Base-by-base conservation (phyloP, 2,797 vertebrate species). In the Thamnophis elegans region DNA sequence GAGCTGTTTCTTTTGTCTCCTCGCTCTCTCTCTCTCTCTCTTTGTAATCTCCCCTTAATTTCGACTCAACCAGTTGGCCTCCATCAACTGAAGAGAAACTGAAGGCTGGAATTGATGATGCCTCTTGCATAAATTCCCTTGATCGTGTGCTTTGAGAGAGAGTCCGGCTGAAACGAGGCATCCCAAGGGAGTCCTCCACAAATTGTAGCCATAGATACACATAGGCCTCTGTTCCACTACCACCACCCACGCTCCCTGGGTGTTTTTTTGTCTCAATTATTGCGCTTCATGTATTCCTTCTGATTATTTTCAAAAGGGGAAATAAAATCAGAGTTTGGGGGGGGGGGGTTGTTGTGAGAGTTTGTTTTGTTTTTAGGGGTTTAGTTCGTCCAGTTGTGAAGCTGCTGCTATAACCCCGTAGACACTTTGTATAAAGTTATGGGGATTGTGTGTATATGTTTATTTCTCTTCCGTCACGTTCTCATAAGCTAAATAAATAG, bases 21-120 rank as follows among this genome's bases (percentile, higher is more conserved):
- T 62, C 47, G 10, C 42, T 88, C 22, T 26, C 32, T 28, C 55
- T 65, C 20, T 11, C 22, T 7, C 42, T 85, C 20, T 53, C 56
- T 85, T 22, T 89, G 53, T 88, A 59, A 25, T 92, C n/a, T 51
- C 87, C 55, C n/a, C 28, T 47, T 92, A 73, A n/a, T 1, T 56
- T 93, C 68, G 65, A 47, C 22, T 42, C 68, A 58, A 86, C 36
- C 90, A 89, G 20, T 90, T 88, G 89, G 82, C 60, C 22, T 93
- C 85, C 82, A 28, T 18, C 90, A n/a, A 0, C 9, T n/a, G n/a
- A n/a, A 85, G 10, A 5, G 60, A 59, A 68, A 47, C 62, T 92
- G 86, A 26, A 54, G 26, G 62, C 51, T n/a, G 20, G 10, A 7
- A 6, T 4, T 36, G 78, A 87, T 91, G 65, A 85, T 8, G 18